Evolutionary conservation across 2,797 vertebrate genomes (phyloP), one percentile per base, ranked within the genome.

Genomic region (Melanogrammus aeglefinus): DNA sequence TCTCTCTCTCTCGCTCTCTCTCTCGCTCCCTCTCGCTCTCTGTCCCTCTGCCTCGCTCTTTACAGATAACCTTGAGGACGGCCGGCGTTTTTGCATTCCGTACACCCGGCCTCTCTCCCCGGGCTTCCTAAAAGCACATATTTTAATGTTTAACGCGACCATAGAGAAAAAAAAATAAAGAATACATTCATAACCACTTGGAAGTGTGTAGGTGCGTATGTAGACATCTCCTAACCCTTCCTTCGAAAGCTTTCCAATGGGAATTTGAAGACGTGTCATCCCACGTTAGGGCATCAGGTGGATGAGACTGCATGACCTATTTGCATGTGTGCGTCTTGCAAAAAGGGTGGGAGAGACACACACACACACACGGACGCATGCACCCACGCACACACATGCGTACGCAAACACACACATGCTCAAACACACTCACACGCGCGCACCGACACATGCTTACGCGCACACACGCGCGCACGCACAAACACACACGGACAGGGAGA

Each of bases 1-100:
- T 70, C 24, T 31, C 69, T 71, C 69, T 71, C 69, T 16, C 90
- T 90, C 91, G 88, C 92, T 92, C 91, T 93, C 69, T 13, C 69
- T 29, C 27, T 12, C 29, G 9, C 69, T 31, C 24, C 27, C 24
- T 31, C 69, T 71, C 27, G 29, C 69, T 31, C 7, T 70, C 24
- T 31, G 24, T 31, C 24, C 5, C 69, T 71, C 69, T 71, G 29
- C 33, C 90, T 90, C 91, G 88, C 92, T 92, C 91, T 93, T 89
- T 81, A 81, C 85, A 93, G 94, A 94, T 94, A 94, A 94, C 93
- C 93, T 94, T 94, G 93, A 93, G 91, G 92, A 94, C 92, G 90
- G 88, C 87, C 88, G 89, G 90, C 90, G 91, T 92, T 94, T 94
- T 94, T 94, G 91, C 92, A 94, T 94, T 94, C 92, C 39, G 78